Evolutionary conservation across 2,888 invertebrate species (phyloP), one percentile per base, ranked within the genome.

Genomic region (Blera fallax): DNA sequence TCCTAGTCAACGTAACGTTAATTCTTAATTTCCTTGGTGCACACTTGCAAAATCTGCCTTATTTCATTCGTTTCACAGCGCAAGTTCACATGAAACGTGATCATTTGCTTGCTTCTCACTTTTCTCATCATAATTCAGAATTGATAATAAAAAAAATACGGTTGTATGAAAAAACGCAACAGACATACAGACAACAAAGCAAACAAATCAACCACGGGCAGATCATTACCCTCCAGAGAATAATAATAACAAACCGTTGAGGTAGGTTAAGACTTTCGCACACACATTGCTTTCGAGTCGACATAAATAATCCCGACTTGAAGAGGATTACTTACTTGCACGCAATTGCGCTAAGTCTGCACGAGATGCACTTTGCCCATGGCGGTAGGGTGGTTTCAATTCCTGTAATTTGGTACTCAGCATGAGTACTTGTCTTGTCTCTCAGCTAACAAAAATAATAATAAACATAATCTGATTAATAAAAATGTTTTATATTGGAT

Each of bases 81-180:
- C 60, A 76, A 76, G 58, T 80, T 80, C 80, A 60, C 70, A 70
- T 72, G 85, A 81, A 85, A 85, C 85, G 58, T 81, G 85, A 85
- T 85, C 85, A 72, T 62, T 72, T 85, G 52, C 65, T 27, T 81
- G 65, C 60, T 40, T 85, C 84, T 85, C 74, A 70, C 21, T 85
- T 85, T 76, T 76, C 80, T 37, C 60, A 72, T 72, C 64, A 60
- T 52, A 60, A 60, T 48, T 65, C 16, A 52, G 32, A 50, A 50
- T 56, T 69, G 56, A 64, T 64, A 50, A 43, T 60, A 60, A 29
- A 82, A 40, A 65, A 29, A 74, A 32, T 40, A 56, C 14, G 64
- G 16, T 24, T 54, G 37, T 52, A 16, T 18, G 5, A 34, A 40
- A 52, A 54, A 11, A 32, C 11, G 11, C 16, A 37, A 79, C 34